These are phyloP conservation scores for Syrphus vitripennis DNA, from an alignment of 2,888 invertebrate species.

Conservation along the genomic window DNA sequence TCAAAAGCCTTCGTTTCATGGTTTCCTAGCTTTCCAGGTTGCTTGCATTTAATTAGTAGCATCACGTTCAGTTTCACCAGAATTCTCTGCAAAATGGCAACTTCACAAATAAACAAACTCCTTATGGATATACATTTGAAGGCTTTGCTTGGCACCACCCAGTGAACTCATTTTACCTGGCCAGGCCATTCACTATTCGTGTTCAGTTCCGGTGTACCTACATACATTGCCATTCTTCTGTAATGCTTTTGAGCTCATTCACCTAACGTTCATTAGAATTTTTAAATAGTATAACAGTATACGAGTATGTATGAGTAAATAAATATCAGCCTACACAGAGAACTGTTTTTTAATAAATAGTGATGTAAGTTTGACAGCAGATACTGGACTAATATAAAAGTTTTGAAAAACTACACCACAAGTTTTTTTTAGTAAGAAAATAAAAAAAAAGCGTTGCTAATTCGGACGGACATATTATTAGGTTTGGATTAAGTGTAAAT, in stretches of 20 bases:
- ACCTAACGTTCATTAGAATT: conserved; percentile 49
- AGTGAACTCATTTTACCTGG: conserved; percentile 41
- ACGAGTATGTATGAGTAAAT: too few species aligned
- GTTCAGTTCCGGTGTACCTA: conserved; percentile 13
- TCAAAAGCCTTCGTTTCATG: conserved; percentile 61
- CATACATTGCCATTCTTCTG: conserved; percentile 28
- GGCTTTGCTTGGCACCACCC: neutral
- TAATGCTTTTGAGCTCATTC: neutral
- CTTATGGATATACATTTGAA: neutral
- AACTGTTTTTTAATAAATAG: neutral
- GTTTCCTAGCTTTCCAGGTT: conserved; percentile 64
- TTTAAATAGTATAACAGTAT: conserved; percentile 13
- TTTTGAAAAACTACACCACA: too few species aligned
- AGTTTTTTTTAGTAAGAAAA: too few species aligned
- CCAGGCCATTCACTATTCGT: neutral
- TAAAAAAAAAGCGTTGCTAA: too few species aligned
- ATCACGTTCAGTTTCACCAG: too few species aligned
- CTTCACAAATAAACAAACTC: conserved; percentile 53
- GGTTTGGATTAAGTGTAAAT: too few species aligned
- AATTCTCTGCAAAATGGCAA: conserved; percentile 40
- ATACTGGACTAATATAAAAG: too few species aligned
- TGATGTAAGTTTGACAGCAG: neutral
- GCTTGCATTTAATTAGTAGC: conserved; percentile 71
- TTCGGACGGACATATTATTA: too few species aligned
- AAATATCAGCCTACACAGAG: too few species aligned